Percentiles rank a stretch among this genome's conserved stretches.
These are phyloP conservation scores for Mycalesis mineus DNA, from an alignment of 2,888 invertebrate species.

Conservation along the genomic window DNA sequence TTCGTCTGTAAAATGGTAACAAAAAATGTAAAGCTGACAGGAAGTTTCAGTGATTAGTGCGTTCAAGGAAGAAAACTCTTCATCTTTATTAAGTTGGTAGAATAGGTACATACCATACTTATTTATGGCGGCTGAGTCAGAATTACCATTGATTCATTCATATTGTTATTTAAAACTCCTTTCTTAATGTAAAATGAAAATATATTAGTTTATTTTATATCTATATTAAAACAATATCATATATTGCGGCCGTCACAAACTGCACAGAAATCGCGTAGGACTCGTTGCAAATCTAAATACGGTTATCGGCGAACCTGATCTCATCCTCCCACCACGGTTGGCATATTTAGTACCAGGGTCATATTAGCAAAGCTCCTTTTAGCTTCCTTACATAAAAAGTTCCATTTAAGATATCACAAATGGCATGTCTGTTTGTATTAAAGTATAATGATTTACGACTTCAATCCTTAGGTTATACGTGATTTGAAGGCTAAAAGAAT, in stretches of 20 bases:
- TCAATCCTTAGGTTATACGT: background rate
- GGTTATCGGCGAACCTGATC: slow-evolving; percentile 24
- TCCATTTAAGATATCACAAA: background rate
- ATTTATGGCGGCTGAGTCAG: no score
- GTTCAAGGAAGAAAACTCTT: no score
- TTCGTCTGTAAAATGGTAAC: no score
- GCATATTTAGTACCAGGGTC: slow-evolving; percentile 27
- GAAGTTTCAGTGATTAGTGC: no score
- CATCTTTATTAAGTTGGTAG: no score
- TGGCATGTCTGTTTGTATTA: background rate
- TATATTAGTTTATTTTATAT: no score
- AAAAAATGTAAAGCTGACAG: no score
- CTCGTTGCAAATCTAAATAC: slow-evolving; percentile 28
- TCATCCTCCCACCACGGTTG: slow-evolving; percentile 26
- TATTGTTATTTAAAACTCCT: no score
- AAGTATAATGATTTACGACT: slow-evolving; percentile 5
- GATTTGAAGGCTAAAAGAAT: background rate
- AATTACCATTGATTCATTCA: no score
- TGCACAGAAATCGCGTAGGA: slow-evolving; percentile 23
- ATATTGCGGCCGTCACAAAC: background rate
- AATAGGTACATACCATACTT: no score
- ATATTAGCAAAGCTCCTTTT: slow-evolving; percentile 22
- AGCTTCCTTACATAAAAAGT: slow-evolving; percentile 13
- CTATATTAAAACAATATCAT: no score
- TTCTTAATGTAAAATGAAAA: no score